Conservation (phyloP, 2,113 vertebrate genomes). For the Bagarius yarrelli region DNA sequence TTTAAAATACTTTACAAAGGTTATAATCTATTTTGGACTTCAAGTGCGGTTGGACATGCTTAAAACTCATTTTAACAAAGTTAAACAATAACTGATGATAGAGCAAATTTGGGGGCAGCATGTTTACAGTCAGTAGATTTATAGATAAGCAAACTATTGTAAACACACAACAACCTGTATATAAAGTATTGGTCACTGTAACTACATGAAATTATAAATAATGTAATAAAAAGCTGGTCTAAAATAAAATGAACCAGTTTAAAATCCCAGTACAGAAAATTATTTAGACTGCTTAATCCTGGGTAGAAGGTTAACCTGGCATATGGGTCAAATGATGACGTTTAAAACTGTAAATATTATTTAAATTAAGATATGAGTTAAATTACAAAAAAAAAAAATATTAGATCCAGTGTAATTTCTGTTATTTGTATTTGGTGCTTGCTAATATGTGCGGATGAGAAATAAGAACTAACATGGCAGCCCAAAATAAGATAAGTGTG, state of each 20-base stretch:
- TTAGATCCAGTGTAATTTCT: background rate
- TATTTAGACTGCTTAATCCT: background rate
- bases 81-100: background rate
- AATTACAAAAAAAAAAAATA: background rate
- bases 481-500: background rate
- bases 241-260: background rate
- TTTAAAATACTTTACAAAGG: background rate
- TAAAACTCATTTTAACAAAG: background rate
- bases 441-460: background rate
- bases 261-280: background rate
- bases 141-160: background rate
- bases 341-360: background rate
- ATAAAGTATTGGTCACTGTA: background rate
- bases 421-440: background rate
- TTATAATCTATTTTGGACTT: background rate
- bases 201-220: background rate
- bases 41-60: background rate
- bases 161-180: background rate
- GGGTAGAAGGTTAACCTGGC: background rate
- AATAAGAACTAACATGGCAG: background rate
- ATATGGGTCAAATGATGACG: background rate
- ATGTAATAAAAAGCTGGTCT: background rate
- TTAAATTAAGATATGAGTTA: background rate
- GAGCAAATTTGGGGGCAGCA: background rate
- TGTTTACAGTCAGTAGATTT: background rate